Conservation (phyloP, 1,140 invertebrate genomes). For the Eumeta japonica region DNA sequence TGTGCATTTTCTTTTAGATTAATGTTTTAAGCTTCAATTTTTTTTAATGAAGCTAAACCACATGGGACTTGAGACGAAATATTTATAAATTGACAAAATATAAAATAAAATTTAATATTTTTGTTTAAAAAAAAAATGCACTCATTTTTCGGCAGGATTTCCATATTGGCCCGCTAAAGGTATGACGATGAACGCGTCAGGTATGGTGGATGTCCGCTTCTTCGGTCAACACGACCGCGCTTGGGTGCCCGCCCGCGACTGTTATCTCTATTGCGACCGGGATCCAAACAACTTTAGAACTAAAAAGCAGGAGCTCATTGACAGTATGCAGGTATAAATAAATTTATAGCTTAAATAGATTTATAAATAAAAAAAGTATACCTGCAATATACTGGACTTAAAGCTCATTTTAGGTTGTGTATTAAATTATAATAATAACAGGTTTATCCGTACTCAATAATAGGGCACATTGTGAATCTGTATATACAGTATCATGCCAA, state of each 20-base stretch:
- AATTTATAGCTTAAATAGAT: too few relatives aligned
- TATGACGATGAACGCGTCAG: constrained; percentile 71
- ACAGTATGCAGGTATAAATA: constrained; percentile 43
- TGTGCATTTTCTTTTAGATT: too few relatives aligned
- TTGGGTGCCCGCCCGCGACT: constrained; percentile 82
- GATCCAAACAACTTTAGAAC: constrained; percentile 60
- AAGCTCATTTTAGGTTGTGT: constrained; percentile 1
- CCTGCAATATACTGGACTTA: background rate
- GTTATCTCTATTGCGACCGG: constrained; percentile 76
- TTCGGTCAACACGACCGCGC: constrained; percentile 93
- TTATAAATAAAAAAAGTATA: constrained; percentile 3
- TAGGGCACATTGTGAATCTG: too few relatives aligned
- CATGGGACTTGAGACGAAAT: too few relatives aligned
- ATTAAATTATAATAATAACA: too few relatives aligned
- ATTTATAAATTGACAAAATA: too few relatives aligned
- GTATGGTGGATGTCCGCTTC: constrained; percentile 85
- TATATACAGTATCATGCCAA: too few relatives aligned
- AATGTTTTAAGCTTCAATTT: too few relatives aligned
- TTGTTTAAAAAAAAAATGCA: too few relatives aligned
- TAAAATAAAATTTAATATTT: too few relatives aligned
- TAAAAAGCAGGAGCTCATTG: constrained; percentile 43
- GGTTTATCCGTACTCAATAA: too few relatives aligned
- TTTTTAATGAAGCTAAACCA: too few relatives aligned
- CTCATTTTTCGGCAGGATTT: constrained; percentile 63
- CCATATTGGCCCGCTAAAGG: constrained; percentile 95